These are phyloP conservation scores for Triplophysa rosa DNA, from an alignment of 2,113 vertebrate genomes.

Conservation along the genomic window DNA sequence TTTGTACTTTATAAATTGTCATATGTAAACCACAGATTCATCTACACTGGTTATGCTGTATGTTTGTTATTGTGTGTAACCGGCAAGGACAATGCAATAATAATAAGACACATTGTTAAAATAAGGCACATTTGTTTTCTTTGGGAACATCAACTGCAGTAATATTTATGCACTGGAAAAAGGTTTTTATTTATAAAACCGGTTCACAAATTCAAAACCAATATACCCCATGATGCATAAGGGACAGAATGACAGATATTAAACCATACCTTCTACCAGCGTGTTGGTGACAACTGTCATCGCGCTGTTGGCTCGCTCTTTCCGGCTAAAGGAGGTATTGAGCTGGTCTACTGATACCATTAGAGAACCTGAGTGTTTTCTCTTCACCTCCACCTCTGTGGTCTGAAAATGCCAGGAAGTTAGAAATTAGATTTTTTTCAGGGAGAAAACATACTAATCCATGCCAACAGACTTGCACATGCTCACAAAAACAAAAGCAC, in stretches of 20 bases:
- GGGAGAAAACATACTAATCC: not conserved
- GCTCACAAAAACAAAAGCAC: slow-evolving; percentile 1
- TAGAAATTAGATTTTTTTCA: slow-evolving; percentile 9
- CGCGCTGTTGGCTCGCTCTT: slow-evolving; percentile 92
- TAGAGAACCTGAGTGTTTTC: slow-evolving; percentile 93
- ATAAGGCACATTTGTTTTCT: too few relatives aligned
- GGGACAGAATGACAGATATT: not conserved
- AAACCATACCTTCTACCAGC: slow-evolving; percentile 84
- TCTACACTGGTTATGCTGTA: too few relatives aligned
- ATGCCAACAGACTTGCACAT: slow-evolving; percentile 2
- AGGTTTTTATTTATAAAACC: too few relatives aligned
- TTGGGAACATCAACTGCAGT: too few relatives aligned
- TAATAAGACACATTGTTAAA: too few relatives aligned
- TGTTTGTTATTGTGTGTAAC: too few relatives aligned
- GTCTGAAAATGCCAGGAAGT: slow-evolving; percentile 71
- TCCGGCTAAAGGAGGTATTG: slow-evolving; percentile 88
- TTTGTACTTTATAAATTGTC: too few relatives aligned
- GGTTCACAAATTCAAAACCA: too few relatives aligned
- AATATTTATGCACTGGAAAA: too few relatives aligned
- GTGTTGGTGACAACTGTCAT: slow-evolving; percentile 96
- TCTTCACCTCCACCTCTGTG: slow-evolving; percentile 90
- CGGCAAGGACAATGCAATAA: too few relatives aligned
- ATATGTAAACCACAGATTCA: too few relatives aligned
- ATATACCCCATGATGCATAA: not conserved
- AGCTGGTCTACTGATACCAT: slow-evolving; percentile 97